Evolutionary conservation across 2,113 vertebrate species (phyloP), one percentile per base, ranked within the genome.

Genomic region (Pollachius pollachius): DNA sequence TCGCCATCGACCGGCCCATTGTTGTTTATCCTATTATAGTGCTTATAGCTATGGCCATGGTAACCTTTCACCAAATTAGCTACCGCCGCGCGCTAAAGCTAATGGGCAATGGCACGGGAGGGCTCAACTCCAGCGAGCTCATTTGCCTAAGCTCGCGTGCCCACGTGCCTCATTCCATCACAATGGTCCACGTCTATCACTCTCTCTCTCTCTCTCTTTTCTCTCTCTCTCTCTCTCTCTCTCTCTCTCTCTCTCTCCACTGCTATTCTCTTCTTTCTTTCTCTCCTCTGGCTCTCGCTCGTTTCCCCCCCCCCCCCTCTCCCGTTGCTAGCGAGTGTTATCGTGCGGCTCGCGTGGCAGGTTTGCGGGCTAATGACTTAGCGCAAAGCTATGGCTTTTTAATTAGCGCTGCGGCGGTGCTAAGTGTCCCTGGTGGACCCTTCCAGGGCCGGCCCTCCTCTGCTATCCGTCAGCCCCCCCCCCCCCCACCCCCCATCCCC

Each of bases 11-110:
- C 81, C 64, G 7, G 76, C 79, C 79, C 79, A 81, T 89, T 91
- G 81, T 89, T 92, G 89, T 89, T 92, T 91, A 89, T 88, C 81
- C 82, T 89, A 90, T 91, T 87, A 90, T 80, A 81, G 81, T 78
- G 80, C 85, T 90, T 90, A 91, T 89, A 88, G 86, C 81, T 73
- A 81, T 87, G 83, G 83, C 86, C 85, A 88, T 87, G 76, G 82
- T 87, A 86, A 85, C 88, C 85, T 86, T 87, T 89, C 87, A 85
- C 83, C 80, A 74, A 79, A 78, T 68, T 76, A 79, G 61, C 74
- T 81, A 79, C 85, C 84, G 84, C 86, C 84, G 3, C 79, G 71
- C 84, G 57, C 60, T 69, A 76, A 84, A 88, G 67, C 86, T 87
- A 85, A 86, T 90, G 82, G 86, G 70, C 88, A 85, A 86, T 82